Conservation (phyloP, 1,140 invertebrate species). For the Bradynema listronoti region DNA sequence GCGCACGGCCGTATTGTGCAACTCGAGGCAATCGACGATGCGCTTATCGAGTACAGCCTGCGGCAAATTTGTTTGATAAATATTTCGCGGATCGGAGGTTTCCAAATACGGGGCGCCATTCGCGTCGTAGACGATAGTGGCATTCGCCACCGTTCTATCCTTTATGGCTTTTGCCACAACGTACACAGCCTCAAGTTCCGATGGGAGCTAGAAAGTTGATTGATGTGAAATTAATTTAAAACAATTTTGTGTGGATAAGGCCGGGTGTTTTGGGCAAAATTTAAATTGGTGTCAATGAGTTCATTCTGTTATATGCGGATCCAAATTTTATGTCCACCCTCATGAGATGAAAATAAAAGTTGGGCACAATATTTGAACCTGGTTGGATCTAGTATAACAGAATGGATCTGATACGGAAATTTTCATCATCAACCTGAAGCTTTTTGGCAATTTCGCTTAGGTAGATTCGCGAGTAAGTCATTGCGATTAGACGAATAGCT, state of each 20-base stretch:
- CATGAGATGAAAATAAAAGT: too few species aligned
- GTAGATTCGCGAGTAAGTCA: constrained; percentile 92
- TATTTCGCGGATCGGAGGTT: constrained; percentile 66
- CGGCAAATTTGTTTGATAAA: constrained; percentile 89
- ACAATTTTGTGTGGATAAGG: not conserved
- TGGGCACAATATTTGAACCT: too few species aligned
- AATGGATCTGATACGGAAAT: too few species aligned
- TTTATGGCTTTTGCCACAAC: constrained; percentile 98
- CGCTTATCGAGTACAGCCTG: constrained; percentile 92
- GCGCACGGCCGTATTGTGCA: constrained; percentile 94
- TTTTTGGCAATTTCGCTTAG: constrained; percentile 87
- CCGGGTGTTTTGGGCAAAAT: not conserved
- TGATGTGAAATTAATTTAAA: constrained; percentile 2
- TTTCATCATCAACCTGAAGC: too few species aligned
- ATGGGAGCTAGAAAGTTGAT: constrained; percentile 66
- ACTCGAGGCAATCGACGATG: constrained; percentile 91
- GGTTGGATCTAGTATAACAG: too few species aligned
- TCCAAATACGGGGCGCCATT: constrained; percentile 89
- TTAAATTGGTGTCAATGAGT: too few species aligned
- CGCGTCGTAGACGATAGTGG: constrained; percentile 67
- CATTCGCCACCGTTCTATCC: constrained; percentile 97
- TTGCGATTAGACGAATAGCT: constrained; percentile 86
- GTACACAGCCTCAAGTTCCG: constrained; percentile 93
- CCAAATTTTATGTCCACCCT: too few species aligned
- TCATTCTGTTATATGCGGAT: too few species aligned